Evolutionary conservation across 2,797 vertebrate genomes (phyloP).

Genomic region (Calcarius lapponicus): DNA sequence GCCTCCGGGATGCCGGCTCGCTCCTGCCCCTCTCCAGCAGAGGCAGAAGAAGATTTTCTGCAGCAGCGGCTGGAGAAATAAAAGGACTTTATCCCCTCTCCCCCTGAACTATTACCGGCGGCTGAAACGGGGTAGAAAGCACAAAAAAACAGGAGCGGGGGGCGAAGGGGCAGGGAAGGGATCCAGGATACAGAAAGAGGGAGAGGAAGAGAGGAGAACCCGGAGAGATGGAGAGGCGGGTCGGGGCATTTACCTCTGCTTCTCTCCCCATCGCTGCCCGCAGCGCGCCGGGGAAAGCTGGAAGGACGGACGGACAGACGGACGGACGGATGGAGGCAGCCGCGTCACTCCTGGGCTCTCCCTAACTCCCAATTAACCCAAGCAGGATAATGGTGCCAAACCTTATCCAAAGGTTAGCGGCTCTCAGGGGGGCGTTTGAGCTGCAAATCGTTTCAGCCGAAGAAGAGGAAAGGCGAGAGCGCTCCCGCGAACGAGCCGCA

Average conservation of each 20-base stretch:
- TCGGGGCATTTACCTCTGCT: conserved; percentile 17
- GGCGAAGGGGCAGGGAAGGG: fast-evolving
- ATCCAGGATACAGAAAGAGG: background rate
- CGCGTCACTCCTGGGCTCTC: background rate
- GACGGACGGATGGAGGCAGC: fast-evolving
- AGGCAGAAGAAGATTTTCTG: background rate
- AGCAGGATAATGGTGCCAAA: background rate
- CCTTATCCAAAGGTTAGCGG: conserved; percentile 50
- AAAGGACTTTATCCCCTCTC: fast-evolving
- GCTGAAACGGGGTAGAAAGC: background rate
- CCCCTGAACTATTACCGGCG: background rate
- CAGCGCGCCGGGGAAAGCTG: background rate
- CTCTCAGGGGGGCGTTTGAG: conserved; percentile 6
- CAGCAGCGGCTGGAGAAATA: background rate
- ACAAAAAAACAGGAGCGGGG: background rate
- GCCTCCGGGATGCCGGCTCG: background rate
- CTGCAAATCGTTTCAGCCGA: background rate
- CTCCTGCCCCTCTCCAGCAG: background rate
- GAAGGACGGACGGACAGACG: fast-evolving
- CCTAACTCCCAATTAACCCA: conserved; percentile 2
- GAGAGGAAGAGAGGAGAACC: background rate
- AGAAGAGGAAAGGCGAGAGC: background rate
- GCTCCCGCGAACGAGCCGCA: background rate
- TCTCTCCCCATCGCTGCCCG: background rate
- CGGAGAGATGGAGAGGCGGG: background rate